Conservation (phyloP, 2,113 vertebrate genomes). For the Motacilla alba region DNA sequence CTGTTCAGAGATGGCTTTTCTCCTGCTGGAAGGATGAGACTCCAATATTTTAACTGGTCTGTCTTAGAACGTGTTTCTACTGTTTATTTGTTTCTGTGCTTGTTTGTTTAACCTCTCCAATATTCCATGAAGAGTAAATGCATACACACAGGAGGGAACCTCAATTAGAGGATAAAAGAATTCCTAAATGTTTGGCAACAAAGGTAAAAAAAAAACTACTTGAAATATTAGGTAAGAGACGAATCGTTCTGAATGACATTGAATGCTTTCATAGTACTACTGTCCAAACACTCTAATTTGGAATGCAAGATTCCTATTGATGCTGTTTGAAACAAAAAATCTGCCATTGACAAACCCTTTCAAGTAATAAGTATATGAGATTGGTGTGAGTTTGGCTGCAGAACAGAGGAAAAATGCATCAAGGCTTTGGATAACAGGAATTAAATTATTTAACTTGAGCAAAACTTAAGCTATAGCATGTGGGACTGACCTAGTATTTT, state of each 20-base stretch:
- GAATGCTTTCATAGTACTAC: not conserved
- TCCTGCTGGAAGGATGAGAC: not conserved
- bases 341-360: not conserved
- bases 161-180: not conserved
- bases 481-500: not conserved
- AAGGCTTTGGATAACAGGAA: not conserved
- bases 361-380: not conserved
- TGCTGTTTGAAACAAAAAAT: not conserved
- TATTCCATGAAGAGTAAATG: not conserved
- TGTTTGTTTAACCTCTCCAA: not conserved
- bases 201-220: not conserved
- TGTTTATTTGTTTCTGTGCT: not conserved
- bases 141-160: not conserved
- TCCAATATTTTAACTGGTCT: not conserved
- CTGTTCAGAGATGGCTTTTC: not conserved
- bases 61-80: not conserved
- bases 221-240: not conserved
- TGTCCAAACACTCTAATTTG: not conserved
- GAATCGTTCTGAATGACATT: not conserved
- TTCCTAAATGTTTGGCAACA: not conserved
- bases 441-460: not conserved
- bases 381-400: not conserved
- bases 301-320: not conserved
- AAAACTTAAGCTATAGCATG: not conserved
- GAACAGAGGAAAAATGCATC: not conserved